Percentiles rank a stretch among this genome's conserved stretches.
Conservation (phyloP, 2,888 invertebrate species). For the Aproaerema taeniolella region DNA sequence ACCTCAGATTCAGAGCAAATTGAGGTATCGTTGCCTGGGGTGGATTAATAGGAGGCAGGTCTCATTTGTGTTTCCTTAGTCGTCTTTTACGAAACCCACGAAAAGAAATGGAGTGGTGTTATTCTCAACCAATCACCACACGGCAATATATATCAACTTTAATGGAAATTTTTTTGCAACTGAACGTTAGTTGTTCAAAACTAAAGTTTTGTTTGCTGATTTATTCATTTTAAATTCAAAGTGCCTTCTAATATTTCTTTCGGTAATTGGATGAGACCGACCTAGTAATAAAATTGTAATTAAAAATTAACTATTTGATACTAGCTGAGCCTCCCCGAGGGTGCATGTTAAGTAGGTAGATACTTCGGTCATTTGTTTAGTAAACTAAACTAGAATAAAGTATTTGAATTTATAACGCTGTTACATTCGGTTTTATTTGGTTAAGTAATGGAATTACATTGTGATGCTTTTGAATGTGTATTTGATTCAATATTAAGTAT, state of each 20-base stretch:
- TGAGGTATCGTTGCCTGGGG: too few relatives aligned
- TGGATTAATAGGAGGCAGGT: too few relatives aligned
- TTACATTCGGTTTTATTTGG: constrained; percentile 35
- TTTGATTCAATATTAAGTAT: too few relatives aligned
- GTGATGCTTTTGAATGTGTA: neutral
- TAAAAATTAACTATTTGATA: constrained; percentile 75
- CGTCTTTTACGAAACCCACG: too few relatives aligned
- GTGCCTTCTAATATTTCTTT: constrained; percentile 55
- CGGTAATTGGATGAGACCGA: constrained; percentile 68
- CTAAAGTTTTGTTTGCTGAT: too few relatives aligned
- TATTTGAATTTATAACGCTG: constrained; percentile 60
- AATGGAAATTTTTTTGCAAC: constrained; percentile 48
- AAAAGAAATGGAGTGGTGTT: too few relatives aligned
- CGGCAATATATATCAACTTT: constrained; percentile 21
- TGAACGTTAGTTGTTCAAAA: too few relatives aligned
- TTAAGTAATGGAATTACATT: constrained; percentile 19
- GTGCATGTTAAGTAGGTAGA: constrained; percentile 71
- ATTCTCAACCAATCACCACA: too few relatives aligned
- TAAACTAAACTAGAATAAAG: constrained; percentile 60
- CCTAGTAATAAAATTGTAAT: constrained; percentile 73
- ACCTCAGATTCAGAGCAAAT: too few relatives aligned
- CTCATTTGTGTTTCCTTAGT: too few relatives aligned
- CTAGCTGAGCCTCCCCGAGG: constrained; percentile 57
- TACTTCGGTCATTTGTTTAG: constrained; percentile 60
- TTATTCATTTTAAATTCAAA: too few relatives aligned